Conservation (phyloP, 2,888 invertebrate species). For the Cacoxenus indagator region DNA sequence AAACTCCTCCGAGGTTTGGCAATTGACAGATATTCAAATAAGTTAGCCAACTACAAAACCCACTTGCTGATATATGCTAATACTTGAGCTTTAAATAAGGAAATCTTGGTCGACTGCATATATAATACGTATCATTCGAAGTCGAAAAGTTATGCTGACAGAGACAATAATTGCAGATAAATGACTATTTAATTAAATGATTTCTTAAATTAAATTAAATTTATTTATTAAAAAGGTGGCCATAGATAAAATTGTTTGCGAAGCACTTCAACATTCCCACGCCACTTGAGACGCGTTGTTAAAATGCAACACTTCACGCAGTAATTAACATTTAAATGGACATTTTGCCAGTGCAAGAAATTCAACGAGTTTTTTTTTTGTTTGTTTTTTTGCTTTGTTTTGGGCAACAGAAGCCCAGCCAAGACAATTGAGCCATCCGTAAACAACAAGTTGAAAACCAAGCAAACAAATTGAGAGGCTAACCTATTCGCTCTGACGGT, state of each 20-base stretch:
- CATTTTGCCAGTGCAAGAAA: too few species aligned
- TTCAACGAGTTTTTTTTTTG: too few species aligned
- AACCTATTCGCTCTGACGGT: not conserved
- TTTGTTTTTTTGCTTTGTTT: too few species aligned
- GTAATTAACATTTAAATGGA: slow-evolving; percentile 32
- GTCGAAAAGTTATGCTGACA: too few species aligned
- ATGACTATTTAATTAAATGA: not conserved
- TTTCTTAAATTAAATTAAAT: not conserved
- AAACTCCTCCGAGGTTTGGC: too few species aligned
- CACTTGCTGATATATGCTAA: too few species aligned
- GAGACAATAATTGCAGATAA: too few species aligned
- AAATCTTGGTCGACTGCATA: too few species aligned
- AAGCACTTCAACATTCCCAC: slow-evolving; percentile 8
- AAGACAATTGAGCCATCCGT: not conserved
- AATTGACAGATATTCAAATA: too few species aligned
- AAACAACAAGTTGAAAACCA: slow-evolving; percentile 7
- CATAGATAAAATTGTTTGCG: not conserved
- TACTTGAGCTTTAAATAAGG: too few species aligned
- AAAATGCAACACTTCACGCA: slow-evolving; percentile 15
- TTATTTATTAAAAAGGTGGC: not conserved
- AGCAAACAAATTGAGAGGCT: not conserved
- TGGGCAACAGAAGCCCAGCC: not conserved
- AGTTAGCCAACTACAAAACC: too few species aligned
- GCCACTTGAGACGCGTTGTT: slow-evolving; percentile 3
- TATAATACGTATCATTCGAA: too few species aligned